Percentiles rank a stretch among this genome's conserved stretches.
Conservation (phyloP, 2,888 invertebrate species). For the Hemaris fuciformis region DNA sequence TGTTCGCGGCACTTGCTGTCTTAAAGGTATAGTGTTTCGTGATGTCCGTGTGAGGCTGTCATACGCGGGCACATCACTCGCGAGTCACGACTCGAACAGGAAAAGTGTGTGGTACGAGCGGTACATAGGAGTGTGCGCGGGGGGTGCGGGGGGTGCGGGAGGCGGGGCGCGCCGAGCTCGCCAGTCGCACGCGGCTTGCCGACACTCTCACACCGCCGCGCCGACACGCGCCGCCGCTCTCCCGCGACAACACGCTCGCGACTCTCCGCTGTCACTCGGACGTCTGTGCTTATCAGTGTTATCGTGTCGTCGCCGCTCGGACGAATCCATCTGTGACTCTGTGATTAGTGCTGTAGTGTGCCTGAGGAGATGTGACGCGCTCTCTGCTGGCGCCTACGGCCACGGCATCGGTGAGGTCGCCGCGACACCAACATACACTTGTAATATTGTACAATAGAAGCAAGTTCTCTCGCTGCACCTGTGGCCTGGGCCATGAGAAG, state of each 20-base stretch:
- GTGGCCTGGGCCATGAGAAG: too few relatives aligned
- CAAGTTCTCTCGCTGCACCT: too few relatives aligned
- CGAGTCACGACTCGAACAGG: too few relatives aligned
- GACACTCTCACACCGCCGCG: not conserved
- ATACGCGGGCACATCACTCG: too few relatives aligned
- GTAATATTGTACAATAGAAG: too few relatives aligned
- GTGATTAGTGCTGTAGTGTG: not conserved
- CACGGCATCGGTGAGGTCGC: too few relatives aligned
- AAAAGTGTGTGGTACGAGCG: conserved; percentile 12
- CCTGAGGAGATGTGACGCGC: not conserved
- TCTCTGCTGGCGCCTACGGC: too few relatives aligned
- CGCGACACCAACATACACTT: too few relatives aligned
- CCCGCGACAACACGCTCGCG: not conserved
- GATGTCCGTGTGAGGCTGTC: not conserved
- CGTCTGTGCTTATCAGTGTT: too few relatives aligned
- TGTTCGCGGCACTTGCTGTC: not conserved
- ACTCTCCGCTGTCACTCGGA: not conserved
- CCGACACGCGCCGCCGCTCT: too few relatives aligned
- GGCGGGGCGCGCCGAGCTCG: not conserved
- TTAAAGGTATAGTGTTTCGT: not conserved
- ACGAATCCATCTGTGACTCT: too few relatives aligned
- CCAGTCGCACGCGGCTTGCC: conserved; percentile 1
- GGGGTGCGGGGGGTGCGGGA: conserved; percentile 8
- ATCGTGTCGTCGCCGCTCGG: too few relatives aligned
- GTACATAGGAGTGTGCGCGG: conserved; percentile 19